These are phyloP conservation scores for Acrobasis consociella DNA, from an alignment of 2,888 invertebrate species.

Conservation along the genomic window DNA sequence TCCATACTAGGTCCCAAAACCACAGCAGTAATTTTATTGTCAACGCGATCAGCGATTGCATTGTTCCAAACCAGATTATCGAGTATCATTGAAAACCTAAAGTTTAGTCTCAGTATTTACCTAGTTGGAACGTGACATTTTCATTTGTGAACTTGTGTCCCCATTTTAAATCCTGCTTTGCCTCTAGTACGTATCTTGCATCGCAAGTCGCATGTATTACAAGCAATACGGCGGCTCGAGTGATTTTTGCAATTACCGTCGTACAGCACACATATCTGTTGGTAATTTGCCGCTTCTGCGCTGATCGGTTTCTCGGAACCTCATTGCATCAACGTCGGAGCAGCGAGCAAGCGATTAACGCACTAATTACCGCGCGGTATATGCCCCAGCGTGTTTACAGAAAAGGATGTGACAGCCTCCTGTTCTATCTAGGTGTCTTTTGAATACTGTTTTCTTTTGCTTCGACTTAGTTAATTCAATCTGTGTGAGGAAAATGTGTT, in stretches of 20 bases:
- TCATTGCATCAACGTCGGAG: slow-evolving; percentile 66
- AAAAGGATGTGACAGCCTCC: slow-evolving; percentile 19
- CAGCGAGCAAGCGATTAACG: slow-evolving; percentile 67
- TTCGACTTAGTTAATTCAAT: slow-evolving; percentile 6
- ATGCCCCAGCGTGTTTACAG: slow-evolving; percentile 17
- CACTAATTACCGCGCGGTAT: slow-evolving; percentile 61
- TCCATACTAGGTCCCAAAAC: too few species aligned
- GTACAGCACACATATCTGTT: slow-evolving; percentile 77
- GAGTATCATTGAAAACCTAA: too few species aligned
- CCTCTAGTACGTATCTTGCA: not conserved
- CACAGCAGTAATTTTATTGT: too few species aligned
- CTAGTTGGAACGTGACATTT: too few species aligned
- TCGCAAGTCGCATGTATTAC: slow-evolving; percentile 41
- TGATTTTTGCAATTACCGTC: slow-evolving; percentile 80
- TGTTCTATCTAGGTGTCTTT: slow-evolving; percentile 18
- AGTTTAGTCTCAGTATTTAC: too few species aligned
- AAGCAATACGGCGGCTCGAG: slow-evolving; percentile 53
- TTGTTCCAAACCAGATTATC: too few species aligned
- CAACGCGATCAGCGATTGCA: too few species aligned
- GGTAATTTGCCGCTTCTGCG: slow-evolving; percentile 76
- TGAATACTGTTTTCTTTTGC: slow-evolving; percentile 11
- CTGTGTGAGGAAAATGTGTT: not conserved
- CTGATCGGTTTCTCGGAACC: slow-evolving; percentile 75
- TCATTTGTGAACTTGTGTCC: too few species aligned
- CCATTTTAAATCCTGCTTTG: too few species aligned